Evolutionary conservation across 2,888 invertebrate genomes (phyloP).

Genomic region (Cancer borealis): DNA sequence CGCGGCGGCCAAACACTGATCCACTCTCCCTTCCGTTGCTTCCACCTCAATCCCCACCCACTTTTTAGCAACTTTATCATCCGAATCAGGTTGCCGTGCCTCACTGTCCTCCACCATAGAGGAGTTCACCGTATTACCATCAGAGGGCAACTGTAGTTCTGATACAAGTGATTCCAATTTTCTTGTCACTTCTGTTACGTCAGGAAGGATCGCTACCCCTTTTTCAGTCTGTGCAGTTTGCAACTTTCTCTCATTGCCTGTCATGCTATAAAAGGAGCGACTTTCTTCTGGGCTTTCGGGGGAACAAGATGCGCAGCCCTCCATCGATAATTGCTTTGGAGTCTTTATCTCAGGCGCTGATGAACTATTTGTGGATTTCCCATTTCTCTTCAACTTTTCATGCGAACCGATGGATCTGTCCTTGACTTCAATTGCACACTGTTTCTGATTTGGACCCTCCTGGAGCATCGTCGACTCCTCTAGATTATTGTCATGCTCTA

Average conservation of each 20-base stretch:
- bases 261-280: not conserved
- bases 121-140: constrained; percentile 50
- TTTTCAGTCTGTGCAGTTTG: not conserved
- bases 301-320: not conserved
- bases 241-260: not conserved
- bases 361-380: constrained; percentile 20
- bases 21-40: constrained; percentile 53
- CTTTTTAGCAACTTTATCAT: constrained; percentile 62
- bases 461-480: not conserved
- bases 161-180: not conserved
- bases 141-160: not conserved
- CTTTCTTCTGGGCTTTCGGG: not conserved
- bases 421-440: not conserved
- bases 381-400: not conserved
- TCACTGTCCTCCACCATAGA: constrained; percentile 59
- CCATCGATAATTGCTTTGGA: not conserved
- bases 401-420: not conserved
- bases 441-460: not conserved
- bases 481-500: not conserved
- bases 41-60: constrained; percentile 56
- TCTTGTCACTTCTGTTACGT: not conserved
- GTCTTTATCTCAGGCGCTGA: not conserved
- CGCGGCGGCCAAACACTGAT: constrained; percentile 55
- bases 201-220: not conserved
- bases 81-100: constrained; percentile 64